A percentile compares a stretch with the other conserved stretches of the same genome.
These are phyloP conservation scores for Ceyx cyanopectus DNA, from an alignment of 2,113 vertebrate species.

Conservation along the genomic window DNA sequence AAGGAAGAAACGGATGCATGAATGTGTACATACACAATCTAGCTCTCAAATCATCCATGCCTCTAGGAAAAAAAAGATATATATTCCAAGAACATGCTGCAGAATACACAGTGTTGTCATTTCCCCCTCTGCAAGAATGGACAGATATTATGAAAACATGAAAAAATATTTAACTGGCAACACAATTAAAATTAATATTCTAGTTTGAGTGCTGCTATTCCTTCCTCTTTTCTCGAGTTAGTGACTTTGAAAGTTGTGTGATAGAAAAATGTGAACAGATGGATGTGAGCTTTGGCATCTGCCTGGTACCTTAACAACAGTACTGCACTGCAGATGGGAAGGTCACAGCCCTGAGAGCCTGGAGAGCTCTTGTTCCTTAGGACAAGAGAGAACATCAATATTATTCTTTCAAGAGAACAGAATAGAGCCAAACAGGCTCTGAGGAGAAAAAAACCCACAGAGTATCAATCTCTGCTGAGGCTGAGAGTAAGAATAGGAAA, in stretches of 20 bases:
- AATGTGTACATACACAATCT: not conserved
- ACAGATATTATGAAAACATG: not conserved
- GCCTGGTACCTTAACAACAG: not conserved
- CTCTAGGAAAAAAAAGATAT: not conserved
- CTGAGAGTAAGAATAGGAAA: not conserved
- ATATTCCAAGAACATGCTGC: not conserved
- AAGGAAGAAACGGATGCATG: constrained; percentile 35
- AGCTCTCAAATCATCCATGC: not conserved
- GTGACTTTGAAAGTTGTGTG: not conserved
- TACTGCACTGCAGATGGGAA: constrained; percentile 17
- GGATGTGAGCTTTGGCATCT: not conserved
- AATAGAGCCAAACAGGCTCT: not conserved
- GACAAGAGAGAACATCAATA: not conserved
- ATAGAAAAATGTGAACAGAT: not conserved
- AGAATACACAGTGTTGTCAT: not conserved
- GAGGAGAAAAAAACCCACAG: not conserved
- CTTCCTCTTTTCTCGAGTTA: not conserved
- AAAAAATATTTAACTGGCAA: not conserved
- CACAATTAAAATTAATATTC: not conserved
- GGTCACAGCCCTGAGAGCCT: not conserved
- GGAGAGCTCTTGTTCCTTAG: not conserved
- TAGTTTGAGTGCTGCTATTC: not conserved
- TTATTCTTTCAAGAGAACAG: not conserved
- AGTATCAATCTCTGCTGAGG: not conserved
- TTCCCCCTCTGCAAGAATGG: not conserved